Evolutionary conservation across 1,140 invertebrate genomes (phyloP).

Genomic region (Nephila pilipes): DNA sequence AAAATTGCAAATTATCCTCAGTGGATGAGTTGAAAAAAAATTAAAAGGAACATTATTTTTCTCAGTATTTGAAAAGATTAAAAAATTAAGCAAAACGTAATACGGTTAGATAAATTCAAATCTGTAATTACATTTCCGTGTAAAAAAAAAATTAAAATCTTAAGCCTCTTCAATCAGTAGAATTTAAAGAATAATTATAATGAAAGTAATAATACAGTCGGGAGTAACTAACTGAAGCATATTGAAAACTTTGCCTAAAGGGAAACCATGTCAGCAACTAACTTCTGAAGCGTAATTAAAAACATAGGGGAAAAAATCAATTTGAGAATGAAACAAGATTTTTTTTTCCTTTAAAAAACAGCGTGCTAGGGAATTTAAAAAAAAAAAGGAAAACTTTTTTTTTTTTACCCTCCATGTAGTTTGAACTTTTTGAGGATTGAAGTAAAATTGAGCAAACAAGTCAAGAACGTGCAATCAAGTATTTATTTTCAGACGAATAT

Average conservation of each 20-base stretch:
- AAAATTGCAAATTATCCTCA: too few relatives aligned
- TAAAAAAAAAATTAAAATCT: background rate
- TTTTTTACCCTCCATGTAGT: background rate
- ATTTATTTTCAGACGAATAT: constrained; percentile 52
- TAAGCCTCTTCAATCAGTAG: background rate
- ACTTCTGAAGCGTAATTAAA: background rate
- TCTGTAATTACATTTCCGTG: background rate
- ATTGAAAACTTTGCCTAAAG: background rate
- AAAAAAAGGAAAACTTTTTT: background rate
- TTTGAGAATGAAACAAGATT: background rate
- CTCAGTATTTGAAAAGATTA: too few relatives aligned
- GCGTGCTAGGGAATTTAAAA: background rate
- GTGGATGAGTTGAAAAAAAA: too few relatives aligned
- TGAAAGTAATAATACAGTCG: background rate
- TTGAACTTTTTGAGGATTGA: background rate
- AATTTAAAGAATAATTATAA: background rate
- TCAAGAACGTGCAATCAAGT: constrained; percentile 39
- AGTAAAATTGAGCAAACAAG: constrained; percentile 47
- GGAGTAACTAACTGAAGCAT: background rate
- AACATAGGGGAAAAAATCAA: background rate
- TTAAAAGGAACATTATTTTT: too few relatives aligned
- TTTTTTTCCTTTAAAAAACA: background rate
- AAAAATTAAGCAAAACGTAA: background rate
- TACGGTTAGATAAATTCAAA: background rate
- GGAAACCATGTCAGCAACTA: constrained; percentile 3